Conservation (phyloP, 2,797 vertebrate genomes). For the Spatula versicolor region DNA sequence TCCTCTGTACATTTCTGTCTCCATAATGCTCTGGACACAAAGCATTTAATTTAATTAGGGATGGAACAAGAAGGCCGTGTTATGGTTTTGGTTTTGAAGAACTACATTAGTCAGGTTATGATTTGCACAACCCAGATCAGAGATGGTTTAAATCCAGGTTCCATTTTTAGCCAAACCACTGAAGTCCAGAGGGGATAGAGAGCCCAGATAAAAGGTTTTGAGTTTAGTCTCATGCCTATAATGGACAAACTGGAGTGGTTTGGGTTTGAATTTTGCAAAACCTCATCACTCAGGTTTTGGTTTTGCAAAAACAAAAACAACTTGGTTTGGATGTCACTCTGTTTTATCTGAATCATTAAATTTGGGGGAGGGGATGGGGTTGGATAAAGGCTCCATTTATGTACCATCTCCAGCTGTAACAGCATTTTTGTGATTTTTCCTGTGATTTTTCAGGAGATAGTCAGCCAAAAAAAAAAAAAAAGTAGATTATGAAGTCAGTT, state of each 20-base stretch:
- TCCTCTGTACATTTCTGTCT: conserved; percentile 6
- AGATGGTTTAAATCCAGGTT: conserved; percentile 44
- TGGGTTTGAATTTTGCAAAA: conserved; percentile 61
- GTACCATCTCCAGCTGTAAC: neutral
- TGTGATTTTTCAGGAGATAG: conserved; percentile 12
- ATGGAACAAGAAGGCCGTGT: conserved; percentile 41
- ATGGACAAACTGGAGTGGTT: conserved; percentile 40
- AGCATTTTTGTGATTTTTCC: neutral
- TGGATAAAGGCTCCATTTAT: neutral
- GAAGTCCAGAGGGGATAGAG: conserved; percentile 46
- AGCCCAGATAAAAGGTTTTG: conserved; percentile 58
- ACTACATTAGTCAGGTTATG: conserved; percentile 45
- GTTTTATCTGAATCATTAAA: conserved; percentile 46
- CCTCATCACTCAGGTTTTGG: conserved; percentile 66
- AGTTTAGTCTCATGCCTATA: conserved; percentile 38
- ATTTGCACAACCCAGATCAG: conserved; percentile 57
- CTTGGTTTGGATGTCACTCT: conserved; percentile 37
- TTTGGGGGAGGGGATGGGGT: neutral
- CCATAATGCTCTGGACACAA: conserved; percentile 9
- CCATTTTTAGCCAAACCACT: conserved; percentile 65
- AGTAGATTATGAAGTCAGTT: neutral
- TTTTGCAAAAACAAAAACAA: conserved; percentile 60
- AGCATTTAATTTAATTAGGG: conserved; percentile 49
- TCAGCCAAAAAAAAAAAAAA: neutral
- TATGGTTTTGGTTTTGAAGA: conserved; percentile 69